A percentile compares a stretch with the other conserved stretches of the same genome.
phyloP scores from a whole-genome alignment of 2,797 vertebrate species.

The Sebastes itinus region DNA sequence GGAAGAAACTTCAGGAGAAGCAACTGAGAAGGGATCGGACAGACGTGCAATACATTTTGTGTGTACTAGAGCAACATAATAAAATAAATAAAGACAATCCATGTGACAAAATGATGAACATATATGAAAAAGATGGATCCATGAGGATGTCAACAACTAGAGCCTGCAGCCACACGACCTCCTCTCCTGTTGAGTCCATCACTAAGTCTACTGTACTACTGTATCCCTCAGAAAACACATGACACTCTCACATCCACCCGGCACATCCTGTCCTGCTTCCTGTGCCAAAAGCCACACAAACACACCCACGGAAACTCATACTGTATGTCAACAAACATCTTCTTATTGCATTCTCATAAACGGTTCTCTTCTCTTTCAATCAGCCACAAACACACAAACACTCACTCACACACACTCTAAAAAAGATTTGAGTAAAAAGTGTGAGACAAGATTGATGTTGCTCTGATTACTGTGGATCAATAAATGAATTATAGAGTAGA shows the following conservation, averaged over 20 bases:
- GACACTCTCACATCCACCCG: constrained; percentile 57
- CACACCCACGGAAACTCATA: not conserved
- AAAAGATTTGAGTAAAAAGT: not conserved
- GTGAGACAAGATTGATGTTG: constrained; percentile 15
- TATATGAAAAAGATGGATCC: not conserved
- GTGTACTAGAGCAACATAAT: not conserved
- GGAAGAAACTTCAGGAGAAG: not conserved
- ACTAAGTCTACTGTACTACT: constrained; percentile 2
- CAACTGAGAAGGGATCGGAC: not conserved
- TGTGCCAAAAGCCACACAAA: constrained; percentile 49
- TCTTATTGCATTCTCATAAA: not conserved
- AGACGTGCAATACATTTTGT: not conserved
- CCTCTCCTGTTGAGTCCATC: not conserved
- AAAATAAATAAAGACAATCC: not conserved
- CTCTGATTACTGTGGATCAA: constrained; percentile 32
- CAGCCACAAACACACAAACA: not conserved
- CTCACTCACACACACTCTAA: not conserved
- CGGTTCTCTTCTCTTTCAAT: not conserved
- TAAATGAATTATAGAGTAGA: constrained; percentile 16
- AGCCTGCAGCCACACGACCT: not conserved
- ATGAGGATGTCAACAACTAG: not conserved
- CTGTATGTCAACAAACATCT: constrained; percentile 36
- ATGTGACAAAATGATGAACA: no score
- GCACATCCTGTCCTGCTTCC: constrained; percentile 58
- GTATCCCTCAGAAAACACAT: constrained; percentile 27